A percentile compares a stretch with the other conserved stretches of the same genome.
These are phyloP conservation scores for Plecotus auritus DNA, from an alignment of 2,113 vertebrate species.

Conservation along the genomic window DNA sequence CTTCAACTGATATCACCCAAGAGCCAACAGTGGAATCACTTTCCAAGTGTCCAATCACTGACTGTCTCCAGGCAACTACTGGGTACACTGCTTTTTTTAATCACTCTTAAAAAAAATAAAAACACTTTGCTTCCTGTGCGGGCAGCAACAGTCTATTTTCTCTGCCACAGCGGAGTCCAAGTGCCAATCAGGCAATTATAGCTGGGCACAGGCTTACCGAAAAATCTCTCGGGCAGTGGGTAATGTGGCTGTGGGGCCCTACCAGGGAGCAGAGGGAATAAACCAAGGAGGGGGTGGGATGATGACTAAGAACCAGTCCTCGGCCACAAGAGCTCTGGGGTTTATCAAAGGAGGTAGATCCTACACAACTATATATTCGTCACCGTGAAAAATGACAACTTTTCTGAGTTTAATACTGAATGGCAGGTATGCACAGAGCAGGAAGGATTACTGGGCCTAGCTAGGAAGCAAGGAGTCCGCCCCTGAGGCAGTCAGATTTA, in stretches of 20 bases:
- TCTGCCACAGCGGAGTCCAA: conserved; percentile 25
- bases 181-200: conserved; percentile 35
- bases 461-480: neutral
- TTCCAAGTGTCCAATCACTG: conserved; percentile 48
- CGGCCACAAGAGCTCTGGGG: neutral
- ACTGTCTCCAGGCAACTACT: conserved; percentile 54
- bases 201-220: neutral
- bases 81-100: conserved; percentile 62
- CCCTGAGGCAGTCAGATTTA: neutral
- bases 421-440: neutral
- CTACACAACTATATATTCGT: neutral
- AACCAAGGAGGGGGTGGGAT: neutral
- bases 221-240: neutral
- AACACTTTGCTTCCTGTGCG: conserved; percentile 52
- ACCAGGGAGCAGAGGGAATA: neutral
- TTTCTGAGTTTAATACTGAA: neutral
- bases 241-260: neutral
- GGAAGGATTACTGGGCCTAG: neutral
- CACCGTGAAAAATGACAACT: neutral
- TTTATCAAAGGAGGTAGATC: neutral
- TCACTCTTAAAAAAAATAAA: conserved; percentile 1
- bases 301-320: neutral
- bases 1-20: conserved; percentile 7
- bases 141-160: conserved; percentile 63
- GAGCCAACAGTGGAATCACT: conserved; percentile 11